Evolutionary conservation across 2,888 invertebrate genomes (phyloP).

Genomic region (Lochmaea capreae): DNA sequence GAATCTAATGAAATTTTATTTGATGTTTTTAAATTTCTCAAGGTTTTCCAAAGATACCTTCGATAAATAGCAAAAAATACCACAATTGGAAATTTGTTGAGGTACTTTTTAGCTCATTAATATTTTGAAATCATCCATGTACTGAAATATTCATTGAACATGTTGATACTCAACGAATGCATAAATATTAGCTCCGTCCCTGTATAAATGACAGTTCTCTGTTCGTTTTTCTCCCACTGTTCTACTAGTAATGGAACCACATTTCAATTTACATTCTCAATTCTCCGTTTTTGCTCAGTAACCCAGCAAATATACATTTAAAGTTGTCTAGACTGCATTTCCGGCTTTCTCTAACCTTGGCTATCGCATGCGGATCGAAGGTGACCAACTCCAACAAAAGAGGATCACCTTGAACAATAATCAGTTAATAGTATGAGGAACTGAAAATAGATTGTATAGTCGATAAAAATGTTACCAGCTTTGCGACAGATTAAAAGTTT

Average conservation of each 20-base stretch:
- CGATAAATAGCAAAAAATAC: too few species aligned
- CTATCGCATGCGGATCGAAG: conserved; percentile 16
- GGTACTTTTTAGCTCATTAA: too few species aligned
- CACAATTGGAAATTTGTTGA: too few species aligned
- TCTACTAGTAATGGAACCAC: not conserved
- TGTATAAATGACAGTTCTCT: too few species aligned
- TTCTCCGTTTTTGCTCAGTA: not conserved
- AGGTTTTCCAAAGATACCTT: too few species aligned
- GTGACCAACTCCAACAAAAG: conserved; percentile 5
- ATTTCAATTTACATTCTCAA: not conserved
- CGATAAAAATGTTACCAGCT: not conserved
- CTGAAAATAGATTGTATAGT: conserved; percentile 25
- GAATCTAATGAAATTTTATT: too few species aligned
- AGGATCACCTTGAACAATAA: conserved; percentile 23
- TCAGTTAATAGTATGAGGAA: conserved; percentile 7
- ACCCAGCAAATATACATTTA: conserved; percentile 8
- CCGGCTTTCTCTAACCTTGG: conserved; percentile 18
- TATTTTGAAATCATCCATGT: too few species aligned
- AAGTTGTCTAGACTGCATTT: conserved; percentile 15
- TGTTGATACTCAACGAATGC: too few species aligned
- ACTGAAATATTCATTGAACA: too few species aligned
- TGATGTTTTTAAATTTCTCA: too few species aligned
- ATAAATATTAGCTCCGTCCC: too few species aligned
- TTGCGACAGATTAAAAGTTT: not conserved
- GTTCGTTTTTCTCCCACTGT: not conserved